Evolutionary conservation across 2,888 invertebrate genomes (phyloP).

Genomic region (Luperina nickerlii): DNA sequence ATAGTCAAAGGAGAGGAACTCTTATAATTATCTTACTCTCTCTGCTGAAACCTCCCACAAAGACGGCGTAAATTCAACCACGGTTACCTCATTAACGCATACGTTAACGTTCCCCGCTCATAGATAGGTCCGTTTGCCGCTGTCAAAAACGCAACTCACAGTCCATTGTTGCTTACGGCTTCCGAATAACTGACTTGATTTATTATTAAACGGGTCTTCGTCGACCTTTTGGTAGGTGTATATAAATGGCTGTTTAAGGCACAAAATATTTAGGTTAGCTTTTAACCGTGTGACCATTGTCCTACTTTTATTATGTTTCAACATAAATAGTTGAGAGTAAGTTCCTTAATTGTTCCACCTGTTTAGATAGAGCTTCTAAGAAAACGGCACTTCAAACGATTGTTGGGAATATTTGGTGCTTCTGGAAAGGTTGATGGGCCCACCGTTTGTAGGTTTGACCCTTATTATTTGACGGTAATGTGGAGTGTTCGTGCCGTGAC

Average conservation of each 20-base stretch:
- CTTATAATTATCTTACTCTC: slow-evolving; percentile 46
- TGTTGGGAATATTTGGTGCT: slow-evolving; percentile 50
- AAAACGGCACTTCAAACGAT: slow-evolving; percentile 43
- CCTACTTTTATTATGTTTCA: slow-evolving; percentile 42
- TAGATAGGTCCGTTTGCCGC: slow-evolving; percentile 46
- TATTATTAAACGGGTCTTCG: slow-evolving; percentile 81
- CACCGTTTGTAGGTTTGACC: slow-evolving; percentile 38
- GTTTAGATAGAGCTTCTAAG: slow-evolving; percentile 47
- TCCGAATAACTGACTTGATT: slow-evolving; percentile 76
- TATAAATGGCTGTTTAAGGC: slow-evolving; percentile 68
- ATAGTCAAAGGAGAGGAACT: slow-evolving; percentile 37
- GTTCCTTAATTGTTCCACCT: slow-evolving; percentile 55
- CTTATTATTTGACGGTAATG: slow-evolving; percentile 50
- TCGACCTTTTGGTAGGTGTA: slow-evolving; percentile 73
- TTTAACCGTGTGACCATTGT: slow-evolving; percentile 53
- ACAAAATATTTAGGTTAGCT: slow-evolving; percentile 77
- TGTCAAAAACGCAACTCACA: slow-evolving; percentile 64
- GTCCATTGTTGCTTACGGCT: slow-evolving; percentile 67
- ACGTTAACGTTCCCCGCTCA: slow-evolving; percentile 55
- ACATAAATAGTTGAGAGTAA: slow-evolving; percentile 34
- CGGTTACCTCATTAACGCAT: slow-evolving; percentile 53
- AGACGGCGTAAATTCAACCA: slow-evolving; percentile 40
- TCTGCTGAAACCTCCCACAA: slow-evolving; percentile 39
- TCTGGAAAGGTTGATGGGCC: slow-evolving; percentile 13
- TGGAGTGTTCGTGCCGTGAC: slow-evolving; percentile 40